Evolutionary conservation across 1,140 invertebrate species (phyloP).

Genomic region (Brachionus paranguensis): DNA sequence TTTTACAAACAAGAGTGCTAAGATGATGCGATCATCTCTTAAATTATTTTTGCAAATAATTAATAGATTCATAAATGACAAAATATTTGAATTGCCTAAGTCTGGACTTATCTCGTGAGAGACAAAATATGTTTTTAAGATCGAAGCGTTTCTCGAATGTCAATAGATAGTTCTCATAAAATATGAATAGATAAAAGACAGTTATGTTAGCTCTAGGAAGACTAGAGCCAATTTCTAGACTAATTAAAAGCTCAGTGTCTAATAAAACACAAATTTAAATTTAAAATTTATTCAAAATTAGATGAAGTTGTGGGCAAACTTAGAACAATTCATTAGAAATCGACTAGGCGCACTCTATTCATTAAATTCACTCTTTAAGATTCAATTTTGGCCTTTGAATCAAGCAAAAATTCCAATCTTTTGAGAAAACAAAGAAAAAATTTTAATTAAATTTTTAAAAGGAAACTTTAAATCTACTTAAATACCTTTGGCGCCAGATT

Average conservation of each 20-base stretch:
- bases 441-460: neutral
- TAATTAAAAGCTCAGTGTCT: neutral
- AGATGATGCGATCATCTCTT: too few species aligned
- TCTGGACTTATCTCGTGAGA: neutral
- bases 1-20: too few species aligned
- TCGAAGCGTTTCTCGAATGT: neutral
- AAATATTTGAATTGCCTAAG: neutral
- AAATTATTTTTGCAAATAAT: neutral
- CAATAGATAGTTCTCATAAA: neutral
- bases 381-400: neutral
- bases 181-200: neutral
- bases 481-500: neutral
- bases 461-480: neutral
- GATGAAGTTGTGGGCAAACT: neutral
- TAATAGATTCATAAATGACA: neutral
- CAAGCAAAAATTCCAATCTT: neutral
- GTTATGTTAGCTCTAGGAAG: neutral
- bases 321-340: neutral
- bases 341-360: neutral
- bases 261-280: neutral
- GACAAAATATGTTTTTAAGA: neutral
- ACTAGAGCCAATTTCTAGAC: neutral
- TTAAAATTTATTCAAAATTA: slow-evolving; percentile 7
- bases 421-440: neutral
- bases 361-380: neutral